phyloP scores from a whole-genome alignment of 2,113 vertebrate species.

The Axis porcinus region DNA sequence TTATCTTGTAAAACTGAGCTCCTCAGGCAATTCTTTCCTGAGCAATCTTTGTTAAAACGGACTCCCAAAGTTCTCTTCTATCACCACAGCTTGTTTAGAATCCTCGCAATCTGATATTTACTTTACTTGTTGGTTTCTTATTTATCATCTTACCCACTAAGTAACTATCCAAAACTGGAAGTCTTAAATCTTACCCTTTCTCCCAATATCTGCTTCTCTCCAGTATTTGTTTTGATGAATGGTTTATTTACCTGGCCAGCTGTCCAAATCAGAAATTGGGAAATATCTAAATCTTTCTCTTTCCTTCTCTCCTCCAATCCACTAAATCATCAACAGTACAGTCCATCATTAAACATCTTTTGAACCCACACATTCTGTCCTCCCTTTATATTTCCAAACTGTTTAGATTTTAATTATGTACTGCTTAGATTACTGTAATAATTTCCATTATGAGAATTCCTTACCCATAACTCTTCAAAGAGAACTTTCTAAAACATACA shows the following conservation, averaged over 20 bases:
- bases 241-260: not conserved
- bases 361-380: not conserved
- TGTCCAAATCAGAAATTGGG: not conserved
- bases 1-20: not conserved
- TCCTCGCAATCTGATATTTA: not conserved
- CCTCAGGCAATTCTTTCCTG: not conserved
- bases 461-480: not conserved
- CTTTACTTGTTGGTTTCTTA: not conserved
- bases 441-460: not conserved
- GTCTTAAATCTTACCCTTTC: not conserved
- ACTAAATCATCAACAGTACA: not conserved
- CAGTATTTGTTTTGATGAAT: not conserved
- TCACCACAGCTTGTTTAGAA: not conserved
- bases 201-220: not conserved
- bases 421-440: not conserved
- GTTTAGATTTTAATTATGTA: not conserved
- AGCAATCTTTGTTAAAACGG: not conserved
- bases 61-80: not conserved
- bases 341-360: not conserved
- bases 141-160: not conserved
- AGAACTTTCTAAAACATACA: constrained; percentile 5
- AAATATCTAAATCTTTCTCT: not conserved
- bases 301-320: not conserved
- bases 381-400: not conserved
- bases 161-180: not conserved